Conservation (phyloP, 2,113 vertebrate genomes). For the Thermophis baileyi region DNA sequence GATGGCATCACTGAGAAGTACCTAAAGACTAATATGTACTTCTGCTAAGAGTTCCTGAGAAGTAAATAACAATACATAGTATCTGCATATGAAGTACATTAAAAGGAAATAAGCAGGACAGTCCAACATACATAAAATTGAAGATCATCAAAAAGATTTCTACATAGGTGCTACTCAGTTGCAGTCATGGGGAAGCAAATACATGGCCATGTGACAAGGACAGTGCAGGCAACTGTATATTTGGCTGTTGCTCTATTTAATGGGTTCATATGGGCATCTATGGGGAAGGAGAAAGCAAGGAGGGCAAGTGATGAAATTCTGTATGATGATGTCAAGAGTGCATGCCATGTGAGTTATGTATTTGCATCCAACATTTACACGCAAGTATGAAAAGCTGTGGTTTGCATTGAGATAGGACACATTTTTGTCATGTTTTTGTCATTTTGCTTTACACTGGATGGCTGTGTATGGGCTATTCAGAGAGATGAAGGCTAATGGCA, state of each 20-base stretch:
- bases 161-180: neutral
- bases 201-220: neutral
- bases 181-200: neutral
- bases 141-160: neutral
- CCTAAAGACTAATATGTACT: neutral
- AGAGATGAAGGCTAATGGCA: neutral
- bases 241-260: neutral
- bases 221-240: neutral
- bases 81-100: neutral
- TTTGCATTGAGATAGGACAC: neutral
- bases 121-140: neutral
- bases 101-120: neutral
- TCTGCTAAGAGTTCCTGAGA: neutral
- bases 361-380: neutral
- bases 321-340: neutral
- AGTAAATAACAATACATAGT: neutral
- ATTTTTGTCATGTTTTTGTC: neutral
- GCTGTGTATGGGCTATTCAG: neutral
- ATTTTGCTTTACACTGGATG: neutral
- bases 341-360: neutral
- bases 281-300: neutral
- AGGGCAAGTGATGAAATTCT: neutral
- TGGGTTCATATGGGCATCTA: neutral
- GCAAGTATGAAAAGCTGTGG: neutral
- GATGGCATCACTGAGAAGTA: neutral